Percentiles rank a stretch among this genome's conserved stretches.
These are phyloP conservation scores for Dorcus parallelipipedus DNA, from an alignment of 2,888 invertebrate species.

Conservation along the genomic window DNA sequence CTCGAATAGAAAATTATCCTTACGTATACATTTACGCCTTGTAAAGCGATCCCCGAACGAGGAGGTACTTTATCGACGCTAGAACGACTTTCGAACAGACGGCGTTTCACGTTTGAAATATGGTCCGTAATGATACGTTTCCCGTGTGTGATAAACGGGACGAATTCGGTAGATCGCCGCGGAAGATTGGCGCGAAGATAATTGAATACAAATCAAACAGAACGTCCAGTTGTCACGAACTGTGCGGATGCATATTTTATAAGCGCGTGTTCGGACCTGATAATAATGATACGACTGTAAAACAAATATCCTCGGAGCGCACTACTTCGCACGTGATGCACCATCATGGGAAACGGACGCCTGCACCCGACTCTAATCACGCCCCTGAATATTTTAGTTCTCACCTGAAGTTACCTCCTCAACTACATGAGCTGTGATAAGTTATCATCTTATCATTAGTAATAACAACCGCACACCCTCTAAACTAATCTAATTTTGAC, in stretches of 20 bases:
- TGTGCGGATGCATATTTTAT: constrained; percentile 36
- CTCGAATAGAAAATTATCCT: no score
- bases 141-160: constrained; percentile 8
- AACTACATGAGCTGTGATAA: no score
- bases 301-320: constrained; percentile 38
- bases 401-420: no score
- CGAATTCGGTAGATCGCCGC: constrained; percentile 15
- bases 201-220: constrained; percentile 28
- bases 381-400: constrained; percentile 32
- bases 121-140: constrained; percentile 9
- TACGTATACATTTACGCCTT: no score
- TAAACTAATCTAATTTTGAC: no score
- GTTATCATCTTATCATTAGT: no score
- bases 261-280: constrained; percentile 33
- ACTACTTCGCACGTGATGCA: constrained; percentile 41
- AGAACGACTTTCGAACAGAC: background rate
- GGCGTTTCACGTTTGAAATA: constrained; percentile 1
- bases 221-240: constrained; percentile 30
- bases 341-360: constrained; percentile 34
- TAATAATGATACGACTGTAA: constrained; percentile 38
- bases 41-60: no score
- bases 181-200: constrained; percentile 27
- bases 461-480: no score
- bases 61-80: no score
- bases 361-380: constrained; percentile 29